Evolutionary conservation across 2,888 invertebrate genomes (phyloP).

Genomic region (Drosophila yooni): DNA sequence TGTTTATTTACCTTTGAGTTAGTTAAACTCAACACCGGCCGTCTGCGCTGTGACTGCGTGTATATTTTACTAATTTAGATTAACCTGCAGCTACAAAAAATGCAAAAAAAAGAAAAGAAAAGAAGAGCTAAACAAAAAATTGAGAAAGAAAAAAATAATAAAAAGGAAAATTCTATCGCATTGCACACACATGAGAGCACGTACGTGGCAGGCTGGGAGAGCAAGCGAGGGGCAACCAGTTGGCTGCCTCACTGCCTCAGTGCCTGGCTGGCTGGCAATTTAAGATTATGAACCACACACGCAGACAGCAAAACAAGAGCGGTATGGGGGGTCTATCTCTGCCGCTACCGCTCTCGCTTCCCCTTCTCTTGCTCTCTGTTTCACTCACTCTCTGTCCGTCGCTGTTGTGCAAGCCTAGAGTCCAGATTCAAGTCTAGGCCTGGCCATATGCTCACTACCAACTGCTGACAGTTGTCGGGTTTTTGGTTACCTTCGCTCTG

Average conservation of each 20-base stretch:
- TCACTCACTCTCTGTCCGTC: neutral
- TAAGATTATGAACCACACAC: slow-evolving; percentile 77
- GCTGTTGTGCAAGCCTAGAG: slow-evolving; percentile 27
- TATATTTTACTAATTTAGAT: slow-evolving; percentile 82
- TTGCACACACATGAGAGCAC: slow-evolving; percentile 79
- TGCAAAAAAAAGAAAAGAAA: slow-evolving; percentile 8
- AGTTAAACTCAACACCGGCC: slow-evolving; percentile 62
- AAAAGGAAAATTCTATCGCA: slow-evolving; percentile 71
- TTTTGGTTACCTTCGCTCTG: slow-evolving; percentile 53
- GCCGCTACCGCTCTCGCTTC: neutral
- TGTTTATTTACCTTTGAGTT: slow-evolving; percentile 78
- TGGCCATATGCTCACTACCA: slow-evolving; percentile 48
- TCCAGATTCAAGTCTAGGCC: slow-evolving; percentile 52
- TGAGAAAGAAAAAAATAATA: slow-evolving; percentile 20
- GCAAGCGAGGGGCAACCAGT: slow-evolving; percentile 29
- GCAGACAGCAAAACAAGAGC: slow-evolving; percentile 50
- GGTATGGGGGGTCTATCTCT: slow-evolving; percentile 8
- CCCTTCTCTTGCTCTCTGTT: neutral
- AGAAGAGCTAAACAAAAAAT: slow-evolving; percentile 40
- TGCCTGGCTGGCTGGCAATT: slow-evolving; percentile 61
- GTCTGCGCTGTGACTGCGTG: slow-evolving; percentile 54
- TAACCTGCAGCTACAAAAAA: slow-evolving; percentile 73
- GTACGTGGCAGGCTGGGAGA: slow-evolving; percentile 46
- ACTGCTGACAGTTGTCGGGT: slow-evolving; percentile 52
- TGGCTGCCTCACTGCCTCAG: slow-evolving; percentile 39